Evolutionary conservation across 1,140 invertebrate species (phyloP), one percentile per base, ranked within the genome.

Genomic region (Anagrus nilaparvatae): DNA sequence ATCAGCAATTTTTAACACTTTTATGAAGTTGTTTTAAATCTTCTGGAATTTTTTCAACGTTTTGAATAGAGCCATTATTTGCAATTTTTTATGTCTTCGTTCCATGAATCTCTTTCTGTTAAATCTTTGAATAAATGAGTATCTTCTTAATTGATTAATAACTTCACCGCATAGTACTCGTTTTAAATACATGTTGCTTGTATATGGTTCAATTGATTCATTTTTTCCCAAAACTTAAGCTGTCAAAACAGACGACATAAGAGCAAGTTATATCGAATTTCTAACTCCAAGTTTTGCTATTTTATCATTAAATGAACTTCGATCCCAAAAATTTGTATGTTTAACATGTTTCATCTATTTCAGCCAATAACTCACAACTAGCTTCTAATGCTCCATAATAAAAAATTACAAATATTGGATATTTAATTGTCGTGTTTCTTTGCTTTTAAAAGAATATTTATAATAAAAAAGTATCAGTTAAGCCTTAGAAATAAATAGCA

Each of bases 171-270:
- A 95, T 7, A 97, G 69, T 2, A 99, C 95, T 34, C 95, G 72
- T n/a, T n/a, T n/a, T n/a, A n/a, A n/a, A n/a, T n/a, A n/a, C n/a
- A n/a, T n/a, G n/a, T n/a, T n/a, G n/a, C n/a, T n/a, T n/a, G n/a
- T n/a, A n/a, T n/a, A n/a, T n/a, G n/a, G n/a, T n/a, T n/a, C n/a
- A n/a, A n/a, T n/a, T n/a, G n/a, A n/a, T n/a, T n/a, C n/a, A n/a
- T 48, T 99, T 56, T 99, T 99, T 12, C 96, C 96, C 19, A 99
- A 74, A 58, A 99, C 99, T 70, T 98, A 96, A 4, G 96, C 95
- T 1, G 96, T 99, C 2, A 94, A 97, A 10, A 96, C 94, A 8
- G 96, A 99, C 2, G 96, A 96, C 95, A 99, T 99, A 1, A 94
- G 93, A 1, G 96, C n/a, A n/a, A n/a, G n/a, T n/a, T n/a, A n/a